phyloP scores from a whole-genome alignment of 2,797 vertebrate genomes.

The Chaetophractus vellerosus region DNA sequence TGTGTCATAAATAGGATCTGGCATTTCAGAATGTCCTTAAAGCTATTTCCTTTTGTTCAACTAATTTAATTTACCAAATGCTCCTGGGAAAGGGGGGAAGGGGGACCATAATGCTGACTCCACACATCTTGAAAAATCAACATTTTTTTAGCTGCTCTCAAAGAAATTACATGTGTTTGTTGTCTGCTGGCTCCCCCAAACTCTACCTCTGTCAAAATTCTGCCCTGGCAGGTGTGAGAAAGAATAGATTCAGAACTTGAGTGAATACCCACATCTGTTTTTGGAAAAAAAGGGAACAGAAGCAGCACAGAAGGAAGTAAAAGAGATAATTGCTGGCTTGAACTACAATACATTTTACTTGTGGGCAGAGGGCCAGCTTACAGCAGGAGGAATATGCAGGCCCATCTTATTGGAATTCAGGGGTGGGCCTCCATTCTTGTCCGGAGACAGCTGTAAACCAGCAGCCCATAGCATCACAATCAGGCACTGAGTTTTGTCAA shows the following conservation, averaged over 20 bases:
- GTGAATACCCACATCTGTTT: conserved; percentile 91
- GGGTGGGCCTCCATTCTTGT: conserved; percentile 94
- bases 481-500: conserved; percentile 94
- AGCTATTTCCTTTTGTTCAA: conserved; percentile 83
- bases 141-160: conserved; percentile 66
- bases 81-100: conserved; percentile 75
- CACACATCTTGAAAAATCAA: conserved; percentile 79
- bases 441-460: conserved; percentile 99
- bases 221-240: conserved; percentile 86
- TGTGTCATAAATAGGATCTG: conserved; percentile 76
- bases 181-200: conserved; percentile 61
- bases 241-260: conserved; percentile 92
- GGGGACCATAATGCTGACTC: conserved; percentile 83
- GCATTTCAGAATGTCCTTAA: conserved; percentile 78
- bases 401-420: conserved; percentile 98
- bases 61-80: conserved; percentile 86
- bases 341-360: conserved; percentile 90
- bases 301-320: conserved; percentile 93
- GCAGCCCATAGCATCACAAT: conserved; percentile 98
- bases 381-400: conserved; percentile 93
- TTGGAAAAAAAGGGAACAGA: conserved; percentile 90
- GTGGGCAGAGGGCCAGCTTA: conserved; percentile 96
- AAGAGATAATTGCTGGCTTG: conserved; percentile 93
- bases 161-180: conserved; percentile 61
- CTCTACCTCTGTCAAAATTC: conserved; percentile 79